phyloP scores from a whole-genome alignment of 2,888 invertebrate species.

The Prenolepis imparis region DNA sequence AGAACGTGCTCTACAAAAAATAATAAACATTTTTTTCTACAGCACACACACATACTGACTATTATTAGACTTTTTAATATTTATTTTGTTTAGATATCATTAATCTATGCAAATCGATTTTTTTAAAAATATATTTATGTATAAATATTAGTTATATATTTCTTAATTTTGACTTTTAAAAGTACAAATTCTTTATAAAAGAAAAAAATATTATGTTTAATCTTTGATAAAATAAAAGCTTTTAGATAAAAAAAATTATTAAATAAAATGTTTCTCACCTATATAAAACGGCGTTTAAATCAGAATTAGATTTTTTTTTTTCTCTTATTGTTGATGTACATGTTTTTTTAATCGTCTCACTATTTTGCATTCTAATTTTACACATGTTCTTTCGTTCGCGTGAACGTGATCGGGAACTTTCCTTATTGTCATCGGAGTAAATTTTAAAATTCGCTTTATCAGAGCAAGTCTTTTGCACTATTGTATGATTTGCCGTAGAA shows the following conservation, averaged over 20 bases:
- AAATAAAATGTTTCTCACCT: not conserved
- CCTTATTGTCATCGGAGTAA: not conserved
- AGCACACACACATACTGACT: not conserved
- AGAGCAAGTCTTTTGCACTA: not conserved
- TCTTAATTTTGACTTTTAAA: not conserved
- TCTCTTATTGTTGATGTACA: not conserved
- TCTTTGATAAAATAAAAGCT: not conserved
- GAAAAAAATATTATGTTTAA: not conserved
- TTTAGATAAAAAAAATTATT: not conserved
- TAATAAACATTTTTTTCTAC: not conserved
- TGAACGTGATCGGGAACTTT: not conserved
- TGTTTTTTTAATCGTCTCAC: not conserved
- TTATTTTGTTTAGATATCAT: not conserved
- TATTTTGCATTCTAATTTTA: not conserved
- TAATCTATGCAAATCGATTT: not conserved
- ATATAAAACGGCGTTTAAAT: not conserved
- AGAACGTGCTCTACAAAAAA: constrained; percentile 28
- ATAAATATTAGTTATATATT: too few relatives aligned
- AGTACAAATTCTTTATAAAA: not conserved
- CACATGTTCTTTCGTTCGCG: not conserved
- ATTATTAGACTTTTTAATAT: not conserved
- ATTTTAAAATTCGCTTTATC: not conserved
- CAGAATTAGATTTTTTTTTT: not conserved
- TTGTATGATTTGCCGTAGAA: not conserved
- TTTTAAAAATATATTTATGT: not conserved